Base-by-base conservation (phyloP, 2,797 vertebrate genomes). In the Acridotheres tristis region DNA sequence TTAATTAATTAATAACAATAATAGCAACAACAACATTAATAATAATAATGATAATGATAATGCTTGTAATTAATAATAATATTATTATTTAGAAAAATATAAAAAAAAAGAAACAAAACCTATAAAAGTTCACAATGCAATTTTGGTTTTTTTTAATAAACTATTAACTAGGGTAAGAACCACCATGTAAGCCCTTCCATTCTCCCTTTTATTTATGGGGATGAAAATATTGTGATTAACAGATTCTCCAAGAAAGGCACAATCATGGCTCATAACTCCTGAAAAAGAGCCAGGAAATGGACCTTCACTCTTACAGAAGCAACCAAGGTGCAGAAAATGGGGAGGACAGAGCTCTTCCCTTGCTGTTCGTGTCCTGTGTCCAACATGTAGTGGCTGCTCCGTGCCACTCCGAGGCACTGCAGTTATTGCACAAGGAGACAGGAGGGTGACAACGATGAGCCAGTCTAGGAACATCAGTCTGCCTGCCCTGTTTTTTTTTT, bases 161-260 rank as follows among this genome's bases (percentile, higher is more conserved):
- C 19, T 54, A 25, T 38, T 77, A 54, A 43, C 13, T 36, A 22
- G 10, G 4, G 3, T 8, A 63, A 26, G 17, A 36, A 63, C 48
- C 43, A 5, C 6, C 5, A 25, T 0, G 0, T 34, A 50, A 73
- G 6, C 1, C 12, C 3, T 9, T 45, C 10, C 8, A 29, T 26
- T 4, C 0, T 16, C 5, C 9, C 13, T 48, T 61, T 58, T 14
- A 42, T 27, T 36, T 26, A 8, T 5, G 1, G 29, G 22, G 27
- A 25, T 47, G 18, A 42, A 63, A 88, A 25, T 4, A 12, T 27
- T 61, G 30, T n/a, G 16, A 45, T 54, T 18, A 58, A 34, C 5
- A 65, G 30, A 50, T 23, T 32, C 15, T 21, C 7, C 18, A 42
- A 69, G 12, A 57, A 69, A 66, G 11, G 13, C 23, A 47, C 4